phyloP scores from a whole-genome alignment of 2,888 invertebrate genomes.

The Myopa tessellatipennis region DNA sequence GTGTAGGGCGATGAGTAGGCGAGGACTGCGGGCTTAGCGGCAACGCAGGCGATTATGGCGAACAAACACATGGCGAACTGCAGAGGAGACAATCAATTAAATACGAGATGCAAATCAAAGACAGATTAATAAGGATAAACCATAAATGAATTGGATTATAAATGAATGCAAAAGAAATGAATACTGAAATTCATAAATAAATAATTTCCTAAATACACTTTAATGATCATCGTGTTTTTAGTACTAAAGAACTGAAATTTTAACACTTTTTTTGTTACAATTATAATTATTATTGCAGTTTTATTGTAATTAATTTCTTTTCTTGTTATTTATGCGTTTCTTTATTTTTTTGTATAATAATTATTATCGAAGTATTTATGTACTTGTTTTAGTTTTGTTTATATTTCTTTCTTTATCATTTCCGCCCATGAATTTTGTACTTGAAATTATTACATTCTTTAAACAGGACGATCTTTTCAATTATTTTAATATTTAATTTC shows the following conservation, averaged over 20 bases:
- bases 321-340: too few relatives aligned
- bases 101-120: background rate
- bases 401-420: too few relatives aligned
- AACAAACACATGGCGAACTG: constrained; percentile 67
- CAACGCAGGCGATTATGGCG: constrained; percentile 64
- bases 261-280: background rate
- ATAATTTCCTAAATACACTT: too few relatives aligned
- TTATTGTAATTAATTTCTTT: background rate
- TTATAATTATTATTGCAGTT: constrained; percentile 1
- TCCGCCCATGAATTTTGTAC: too few relatives aligned
- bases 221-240: too few relatives aligned
- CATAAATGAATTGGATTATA: too few relatives aligned
- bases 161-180: too few relatives aligned
- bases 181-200: too few relatives aligned
- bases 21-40: constrained; percentile 68
- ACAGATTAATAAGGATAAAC: too few relatives aligned
- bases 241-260: too few relatives aligned
- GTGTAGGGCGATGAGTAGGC: constrained; percentile 72
- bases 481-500: background rate
- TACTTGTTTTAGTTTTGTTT: background rate
- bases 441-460: background rate
- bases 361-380: background rate
- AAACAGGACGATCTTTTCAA: background rate
- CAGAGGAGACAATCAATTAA: background rate
- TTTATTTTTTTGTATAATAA: too few relatives aligned